Percentiles rank a stretch among this genome's conserved stretches.
phyloP scores from a whole-genome alignment of 1,140 invertebrate genomes.

The Temnothorax curvispinosus region DNA sequence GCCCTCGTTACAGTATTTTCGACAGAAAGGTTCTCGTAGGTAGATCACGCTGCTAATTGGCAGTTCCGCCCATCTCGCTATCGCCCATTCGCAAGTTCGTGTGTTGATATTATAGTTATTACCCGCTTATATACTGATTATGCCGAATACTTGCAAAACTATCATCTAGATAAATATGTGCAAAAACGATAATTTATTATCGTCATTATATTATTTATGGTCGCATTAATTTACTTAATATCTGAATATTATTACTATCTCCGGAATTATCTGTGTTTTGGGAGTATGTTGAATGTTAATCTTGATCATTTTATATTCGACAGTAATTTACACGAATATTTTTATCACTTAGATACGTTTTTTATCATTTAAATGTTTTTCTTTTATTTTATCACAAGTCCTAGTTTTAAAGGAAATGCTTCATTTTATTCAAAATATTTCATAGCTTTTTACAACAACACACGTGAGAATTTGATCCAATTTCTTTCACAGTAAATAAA shows the following conservation, averaged over 20 bases:
- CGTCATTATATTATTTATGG: not conserved
- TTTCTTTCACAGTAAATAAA: not conserved
- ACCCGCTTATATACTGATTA: slow-evolving; percentile 33
- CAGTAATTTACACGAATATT: not conserved
- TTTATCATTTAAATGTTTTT: not conserved
- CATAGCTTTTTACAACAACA: not conserved
- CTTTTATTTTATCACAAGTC: not conserved
- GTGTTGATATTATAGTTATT: slow-evolving; percentile 40
- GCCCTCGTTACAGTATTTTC: slow-evolving; percentile 51
- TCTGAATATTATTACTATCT: not conserved
- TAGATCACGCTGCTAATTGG: slow-evolving; percentile 57
- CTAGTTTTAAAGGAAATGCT: not conserved
- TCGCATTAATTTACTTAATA: not conserved
- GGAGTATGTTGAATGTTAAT: not conserved
- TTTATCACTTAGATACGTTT: not conserved
- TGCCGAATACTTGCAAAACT: not conserved
- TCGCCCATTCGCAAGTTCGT: slow-evolving; percentile 23
- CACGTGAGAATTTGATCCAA: not conserved
- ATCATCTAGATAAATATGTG: slow-evolving; percentile 8
- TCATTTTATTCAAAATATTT: not conserved
- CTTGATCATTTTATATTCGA: not conserved
- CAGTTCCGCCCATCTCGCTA: slow-evolving; percentile 32
- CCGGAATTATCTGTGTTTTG: not conserved
- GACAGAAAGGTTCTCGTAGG: slow-evolving; percentile 43
- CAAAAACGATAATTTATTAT: slow-evolving; percentile 33